phyloP scores from a whole-genome alignment of 2,888 invertebrate genomes.

The Epinotia ramella region DNA sequence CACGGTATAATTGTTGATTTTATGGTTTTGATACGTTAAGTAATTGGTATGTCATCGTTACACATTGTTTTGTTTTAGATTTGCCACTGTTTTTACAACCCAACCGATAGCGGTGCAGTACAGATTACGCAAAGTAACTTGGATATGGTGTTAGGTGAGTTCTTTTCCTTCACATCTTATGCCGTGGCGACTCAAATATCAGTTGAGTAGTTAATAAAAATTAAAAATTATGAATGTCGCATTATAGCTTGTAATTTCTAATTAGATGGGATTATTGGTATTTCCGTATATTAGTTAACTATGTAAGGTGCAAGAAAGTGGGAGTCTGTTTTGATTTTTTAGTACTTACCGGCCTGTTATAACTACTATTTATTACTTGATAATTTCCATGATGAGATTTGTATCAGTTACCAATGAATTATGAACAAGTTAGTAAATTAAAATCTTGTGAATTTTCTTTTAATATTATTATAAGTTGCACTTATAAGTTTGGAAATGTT shows the following conservation, averaged over 20 bases:
- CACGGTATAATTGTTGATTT: conserved; percentile 67
- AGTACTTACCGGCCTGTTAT: neutral
- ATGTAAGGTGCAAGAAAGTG: neutral
- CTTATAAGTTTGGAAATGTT: neutral
- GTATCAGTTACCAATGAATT: neutral
- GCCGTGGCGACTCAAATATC: conserved; percentile 25
- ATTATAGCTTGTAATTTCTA: neutral
- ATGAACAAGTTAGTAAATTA: neutral
- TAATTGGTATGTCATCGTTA: conserved; percentile 65
- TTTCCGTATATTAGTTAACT: neutral
- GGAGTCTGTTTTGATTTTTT: neutral
- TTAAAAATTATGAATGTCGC: neutral
- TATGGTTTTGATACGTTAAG: conserved; percentile 69
- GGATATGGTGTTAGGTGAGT: conserved; percentile 93
- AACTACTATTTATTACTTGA: neutral
- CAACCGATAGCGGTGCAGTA: conserved; percentile 92
- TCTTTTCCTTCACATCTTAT: conserved; percentile 26
- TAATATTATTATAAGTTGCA: neutral
- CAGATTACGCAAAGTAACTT: conserved; percentile 92
- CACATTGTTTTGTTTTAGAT: conserved; percentile 77
- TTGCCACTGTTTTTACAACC: conserved; percentile 88
- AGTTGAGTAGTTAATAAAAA: conserved; percentile 15
- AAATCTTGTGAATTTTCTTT: neutral
- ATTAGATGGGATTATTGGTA: neutral
- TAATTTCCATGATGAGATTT: neutral